Conservation (phyloP, 2,888 invertebrate species). For the Drosophila suboccidentalis region DNA sequence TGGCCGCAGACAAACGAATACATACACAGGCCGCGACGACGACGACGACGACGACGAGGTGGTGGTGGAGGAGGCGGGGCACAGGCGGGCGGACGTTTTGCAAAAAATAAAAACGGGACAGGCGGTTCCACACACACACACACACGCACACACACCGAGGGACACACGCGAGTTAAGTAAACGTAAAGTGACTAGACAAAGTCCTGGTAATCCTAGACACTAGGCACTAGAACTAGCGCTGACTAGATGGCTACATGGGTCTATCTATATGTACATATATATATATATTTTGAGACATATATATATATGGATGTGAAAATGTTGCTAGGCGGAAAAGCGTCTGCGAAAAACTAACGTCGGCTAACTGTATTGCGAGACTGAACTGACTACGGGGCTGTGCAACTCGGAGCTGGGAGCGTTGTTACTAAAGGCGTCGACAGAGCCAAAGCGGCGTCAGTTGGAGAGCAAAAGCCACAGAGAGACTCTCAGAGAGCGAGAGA, state of each 20-base stretch:
- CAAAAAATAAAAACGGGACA: constrained; percentile 39
- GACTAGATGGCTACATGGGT: constrained; percentile 36
- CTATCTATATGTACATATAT: constrained; percentile 13
- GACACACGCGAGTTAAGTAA: constrained; percentile 24
- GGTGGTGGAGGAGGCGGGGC: constrained; percentile 23
- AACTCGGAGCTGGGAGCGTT: constrained; percentile 52
- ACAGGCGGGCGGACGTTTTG: constrained; percentile 43
- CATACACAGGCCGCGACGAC: constrained; percentile 63
- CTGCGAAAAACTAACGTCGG: constrained; percentile 79
- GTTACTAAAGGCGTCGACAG: constrained; percentile 74
- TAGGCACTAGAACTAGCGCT: constrained; percentile 40
- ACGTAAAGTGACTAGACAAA: constrained; percentile 22
- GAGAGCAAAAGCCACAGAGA: constrained; percentile 11
- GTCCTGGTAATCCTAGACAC: constrained; percentile 36
- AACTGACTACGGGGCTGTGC: constrained; percentile 63
- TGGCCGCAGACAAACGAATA: constrained; percentile 75
- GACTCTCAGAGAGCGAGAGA: constrained; percentile 23
- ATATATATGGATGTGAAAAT: constrained; percentile 50
- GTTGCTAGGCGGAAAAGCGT: constrained; percentile 75
- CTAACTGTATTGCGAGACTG: constrained; percentile 68
- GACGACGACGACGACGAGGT: constrained; percentile 10
- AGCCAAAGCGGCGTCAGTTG: constrained; percentile 54
- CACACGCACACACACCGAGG: not conserved
- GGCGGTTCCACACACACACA: constrained; percentile 16
- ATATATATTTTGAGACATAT: constrained; percentile 8